These are phyloP conservation scores for Drosophila tropicalis DNA, from an alignment of 1,140 invertebrate species.

Conservation along the genomic window DNA sequence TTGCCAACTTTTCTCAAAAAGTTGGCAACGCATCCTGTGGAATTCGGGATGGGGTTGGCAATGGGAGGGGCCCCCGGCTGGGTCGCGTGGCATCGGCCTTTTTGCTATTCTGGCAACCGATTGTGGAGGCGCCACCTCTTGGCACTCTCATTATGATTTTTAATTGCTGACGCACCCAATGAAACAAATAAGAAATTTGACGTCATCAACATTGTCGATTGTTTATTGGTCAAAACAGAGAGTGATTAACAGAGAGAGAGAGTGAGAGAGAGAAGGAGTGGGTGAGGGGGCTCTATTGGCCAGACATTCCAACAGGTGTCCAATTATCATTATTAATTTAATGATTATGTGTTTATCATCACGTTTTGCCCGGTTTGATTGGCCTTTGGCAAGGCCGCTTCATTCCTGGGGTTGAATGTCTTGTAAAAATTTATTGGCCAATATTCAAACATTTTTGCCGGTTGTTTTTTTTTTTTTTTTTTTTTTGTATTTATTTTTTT, in stretches of 20 bases:
- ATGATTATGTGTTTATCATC: constrained; percentile 51
- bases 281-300: constrained; percentile 41
- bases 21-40: constrained; percentile 75
- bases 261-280: constrained; percentile 1
- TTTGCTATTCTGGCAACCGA: constrained; percentile 57
- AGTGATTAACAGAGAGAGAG: neutral
- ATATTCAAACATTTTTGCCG: constrained; percentile 61
- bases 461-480: constrained; percentile 33
- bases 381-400: constrained; percentile 67
- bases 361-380: constrained; percentile 58
- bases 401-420: constrained; percentile 52
- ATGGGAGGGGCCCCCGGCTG: constrained; percentile 30
- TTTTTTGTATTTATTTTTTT: constrained; percentile 9
- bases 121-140: constrained; percentile 63
- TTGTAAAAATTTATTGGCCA: constrained; percentile 81
- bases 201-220: constrained; percentile 54
- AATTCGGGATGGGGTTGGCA: constrained; percentile 38
- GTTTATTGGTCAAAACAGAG: constrained; percentile 69
- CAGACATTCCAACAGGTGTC: constrained; percentile 63
- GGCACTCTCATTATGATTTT: constrained; percentile 80
- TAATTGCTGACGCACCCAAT: constrained; percentile 82
- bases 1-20: constrained; percentile 64
- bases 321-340: constrained; percentile 68
- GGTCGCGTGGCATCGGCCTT: constrained; percentile 35
- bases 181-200: constrained; percentile 68